Evolutionary conservation across 2,797 vertebrate species (phyloP), one percentile per base, ranked within the genome.

Genomic region (Bufotes viridis): DNA sequence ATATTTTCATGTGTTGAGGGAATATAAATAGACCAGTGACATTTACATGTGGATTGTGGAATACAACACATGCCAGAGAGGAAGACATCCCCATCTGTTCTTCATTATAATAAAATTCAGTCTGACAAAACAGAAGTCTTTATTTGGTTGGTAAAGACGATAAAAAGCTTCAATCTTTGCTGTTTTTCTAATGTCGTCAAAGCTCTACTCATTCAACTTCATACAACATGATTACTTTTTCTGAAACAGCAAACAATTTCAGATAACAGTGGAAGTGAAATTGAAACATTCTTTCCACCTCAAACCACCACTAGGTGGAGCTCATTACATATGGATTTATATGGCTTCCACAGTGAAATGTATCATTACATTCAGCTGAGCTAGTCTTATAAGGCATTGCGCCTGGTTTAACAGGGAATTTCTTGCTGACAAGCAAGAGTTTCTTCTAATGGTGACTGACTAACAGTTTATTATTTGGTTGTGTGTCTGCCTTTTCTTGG

Each of bases 21-120:
- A 85, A 85, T 85, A 82, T 75, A 87, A 87, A 87, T 81, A 87
- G 79, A 75, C 55, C 34, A 18, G 57, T 87, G 86, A 87, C 86
- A 87, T 87, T 87, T 87, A 87, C 86, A 87, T 75, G 11, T 51
- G 55, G 67, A 82, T 82, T 75, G 11, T 51, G 55, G 67, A 82
- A 65, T 65, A 34, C 86, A 74, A 26, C 61, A 81, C 57, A 55
- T 63, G 79, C 86, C 79, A 81, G 61, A 61, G 67, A 63, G 79
- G 79, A 81, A 74, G 72, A 70, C 34, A 57, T 81, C 79, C 69
- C 86, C 79, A 75, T 82, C 86, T 87, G 86, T 42, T 65, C 29
- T 81, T 58, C 26, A 87, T 87, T 87, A 87, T 24, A 63, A 26
- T 81, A 74, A 34, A 75, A 87, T 74, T 81, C 57, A 34, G 29